Evolutionary conservation across 1,140 invertebrate genomes (phyloP).

Genomic region (Hycleus cichorii): DNA sequence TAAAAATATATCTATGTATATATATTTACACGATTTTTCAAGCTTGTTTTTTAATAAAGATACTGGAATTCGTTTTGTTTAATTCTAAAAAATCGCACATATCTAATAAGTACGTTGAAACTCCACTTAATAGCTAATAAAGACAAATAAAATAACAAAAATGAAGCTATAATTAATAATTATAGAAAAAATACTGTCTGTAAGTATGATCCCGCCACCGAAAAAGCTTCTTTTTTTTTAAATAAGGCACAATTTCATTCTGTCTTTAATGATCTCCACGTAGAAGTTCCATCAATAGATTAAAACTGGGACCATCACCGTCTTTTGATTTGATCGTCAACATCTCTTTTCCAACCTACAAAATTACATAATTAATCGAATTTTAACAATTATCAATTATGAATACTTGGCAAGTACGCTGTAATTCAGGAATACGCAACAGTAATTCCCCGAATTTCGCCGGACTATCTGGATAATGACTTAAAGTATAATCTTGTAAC

Average conservation of each 20-base stretch:
- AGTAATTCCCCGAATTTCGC: slow-evolving; percentile 93
- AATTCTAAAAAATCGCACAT: slow-evolving; percentile 8
- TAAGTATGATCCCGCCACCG: slow-evolving; percentile 36
- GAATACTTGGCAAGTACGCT: slow-evolving; percentile 82
- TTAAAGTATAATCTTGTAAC: slow-evolving; percentile 82
- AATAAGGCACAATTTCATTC: slow-evolving; percentile 39
- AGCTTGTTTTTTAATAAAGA: background rate
- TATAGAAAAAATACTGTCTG: slow-evolving; percentile 30
- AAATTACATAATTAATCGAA: background rate
- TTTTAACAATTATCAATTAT: slow-evolving; percentile 2
- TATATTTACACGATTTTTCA: slow-evolving; percentile 4
- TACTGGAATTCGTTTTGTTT: background rate
- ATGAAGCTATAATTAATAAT: slow-evolving; percentile 1
- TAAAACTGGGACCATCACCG: slow-evolving; percentile 82
- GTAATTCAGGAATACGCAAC: slow-evolving; percentile 86
- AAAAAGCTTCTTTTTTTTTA: slow-evolving; percentile 19
- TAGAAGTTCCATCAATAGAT: slow-evolving; percentile 89
- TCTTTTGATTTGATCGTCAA: slow-evolving; percentile 77
- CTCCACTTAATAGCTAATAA: slow-evolving; percentile 35
- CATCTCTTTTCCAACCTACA: slow-evolving; percentile 86
- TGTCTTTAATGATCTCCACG: slow-evolving; percentile 73
- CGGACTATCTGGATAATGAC: slow-evolving; percentile 85
- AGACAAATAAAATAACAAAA: slow-evolving; percentile 21
- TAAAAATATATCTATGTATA: slow-evolving; percentile 21
- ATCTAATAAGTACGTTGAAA: slow-evolving; percentile 34